Evolutionary conservation across 1,140 invertebrate species (phyloP).

Genomic region (Cydia splendana): DNA sequence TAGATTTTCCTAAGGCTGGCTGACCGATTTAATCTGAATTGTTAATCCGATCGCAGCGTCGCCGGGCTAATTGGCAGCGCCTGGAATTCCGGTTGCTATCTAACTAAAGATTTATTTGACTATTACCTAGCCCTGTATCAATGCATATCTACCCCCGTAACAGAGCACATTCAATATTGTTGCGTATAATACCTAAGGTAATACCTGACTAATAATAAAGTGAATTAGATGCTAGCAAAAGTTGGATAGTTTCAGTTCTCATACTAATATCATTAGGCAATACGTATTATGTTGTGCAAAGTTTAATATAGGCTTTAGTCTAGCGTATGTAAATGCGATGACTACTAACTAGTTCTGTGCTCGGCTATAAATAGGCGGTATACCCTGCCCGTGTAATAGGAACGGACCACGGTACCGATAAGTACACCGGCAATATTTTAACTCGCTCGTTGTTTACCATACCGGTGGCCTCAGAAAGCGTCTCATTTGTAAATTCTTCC

Average conservation of each 20-base stretch:
- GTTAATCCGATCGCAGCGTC: constrained; percentile 60
- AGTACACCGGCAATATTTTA: constrained; percentile 28
- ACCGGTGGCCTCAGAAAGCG: constrained; percentile 5
- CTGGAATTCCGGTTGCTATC: constrained; percentile 40
- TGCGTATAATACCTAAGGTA: not conserved
- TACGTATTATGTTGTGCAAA: not conserved
- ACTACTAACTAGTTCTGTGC: not conserved
- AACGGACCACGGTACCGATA: not conserved
- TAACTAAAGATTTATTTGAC: constrained; percentile 53
- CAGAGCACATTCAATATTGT: not conserved
- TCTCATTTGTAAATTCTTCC: constrained; percentile 21
- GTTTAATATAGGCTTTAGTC: not conserved
- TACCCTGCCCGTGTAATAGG: not conserved
- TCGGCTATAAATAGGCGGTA: not conserved
- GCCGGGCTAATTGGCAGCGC: constrained; percentile 59
- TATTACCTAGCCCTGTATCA: constrained; percentile 42
- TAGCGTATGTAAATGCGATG: constrained; percentile 25
- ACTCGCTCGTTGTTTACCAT: constrained; percentile 19
- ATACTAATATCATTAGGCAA: not conserved
- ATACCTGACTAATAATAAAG: not conserved
- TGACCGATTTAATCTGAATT: constrained; percentile 66
- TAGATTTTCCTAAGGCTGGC: constrained; percentile 42
- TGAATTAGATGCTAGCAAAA: no score
- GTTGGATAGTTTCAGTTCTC: no score
- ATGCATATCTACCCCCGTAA: constrained; percentile 8